Evolutionary conservation across 1,140 invertebrate genomes (phyloP).

Genomic region (Phthorimaea operculella): DNA sequence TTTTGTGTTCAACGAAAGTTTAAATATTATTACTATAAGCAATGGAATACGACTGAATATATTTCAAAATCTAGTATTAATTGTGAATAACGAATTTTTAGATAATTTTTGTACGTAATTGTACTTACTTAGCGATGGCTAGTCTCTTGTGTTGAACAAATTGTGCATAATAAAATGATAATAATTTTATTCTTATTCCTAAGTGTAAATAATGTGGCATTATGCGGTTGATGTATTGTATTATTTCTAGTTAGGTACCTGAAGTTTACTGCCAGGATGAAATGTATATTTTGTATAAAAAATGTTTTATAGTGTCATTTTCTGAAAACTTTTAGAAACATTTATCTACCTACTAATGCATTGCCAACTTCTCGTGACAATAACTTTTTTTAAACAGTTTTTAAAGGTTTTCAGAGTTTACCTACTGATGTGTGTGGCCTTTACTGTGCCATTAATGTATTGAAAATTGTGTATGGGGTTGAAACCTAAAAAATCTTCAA

Average conservation of each 20-base stretch:
- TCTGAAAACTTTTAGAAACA: too few relatives aligned
- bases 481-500: too few relatives aligned
- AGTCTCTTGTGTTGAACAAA: conserved; percentile 31
- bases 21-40: conserved; percentile 21
- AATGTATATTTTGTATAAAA: conserved; percentile 4
- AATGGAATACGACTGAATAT: conserved; percentile 32
- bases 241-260: conserved; percentile 20
- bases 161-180: conserved; percentile 27
- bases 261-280: conserved; percentile 20
- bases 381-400: conserved; percentile 7
- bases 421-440: neutral
- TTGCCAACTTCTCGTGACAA: too few relatives aligned
- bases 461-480: neutral
- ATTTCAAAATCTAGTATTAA: conserved; percentile 22
- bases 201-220: conserved; percentile 34
- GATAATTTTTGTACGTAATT: conserved; percentile 25
- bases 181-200: conserved; percentile 12
- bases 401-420: neutral
- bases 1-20: conserved; percentile 40
- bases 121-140: conserved; percentile 31
- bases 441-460: neutral
- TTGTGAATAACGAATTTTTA: conserved; percentile 34
- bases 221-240: conserved; percentile 21
- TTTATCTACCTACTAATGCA: too few relatives aligned
- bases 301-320: neutral